These are phyloP conservation scores for Allacma fusca DNA, from an alignment of 2,888 invertebrate species.

Conservation along the genomic window DNA sequence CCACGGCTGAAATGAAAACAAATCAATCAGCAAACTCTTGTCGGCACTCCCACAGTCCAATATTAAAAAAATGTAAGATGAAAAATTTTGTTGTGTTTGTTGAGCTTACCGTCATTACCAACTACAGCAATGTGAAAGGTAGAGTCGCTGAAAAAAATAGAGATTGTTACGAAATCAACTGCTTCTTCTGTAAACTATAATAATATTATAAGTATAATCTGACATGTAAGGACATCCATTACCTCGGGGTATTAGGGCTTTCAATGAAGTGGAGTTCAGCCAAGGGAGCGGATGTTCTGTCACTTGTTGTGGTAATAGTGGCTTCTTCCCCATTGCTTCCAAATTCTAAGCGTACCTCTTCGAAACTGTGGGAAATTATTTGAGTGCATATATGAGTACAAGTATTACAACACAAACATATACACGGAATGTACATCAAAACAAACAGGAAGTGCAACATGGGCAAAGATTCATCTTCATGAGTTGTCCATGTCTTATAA, in stretches of 20 bases:
- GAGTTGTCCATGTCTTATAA: too few relatives aligned
- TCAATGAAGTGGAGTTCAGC: not conserved
- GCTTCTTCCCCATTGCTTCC: not conserved
- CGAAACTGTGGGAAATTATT: not conserved
- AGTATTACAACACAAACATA: too few relatives aligned
- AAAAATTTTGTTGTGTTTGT: too few relatives aligned
- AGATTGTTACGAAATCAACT: too few relatives aligned
- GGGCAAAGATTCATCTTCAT: too few relatives aligned
- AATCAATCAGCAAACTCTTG: not conserved
- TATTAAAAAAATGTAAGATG: too few relatives aligned
- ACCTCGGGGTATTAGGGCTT: not conserved
- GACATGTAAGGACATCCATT: not conserved
- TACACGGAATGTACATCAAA: too few relatives aligned
- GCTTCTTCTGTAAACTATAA: too few relatives aligned
- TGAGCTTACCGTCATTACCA: not conserved
- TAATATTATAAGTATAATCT: not conserved
- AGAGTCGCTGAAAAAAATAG: constrained; percentile 6
- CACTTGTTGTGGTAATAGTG: not conserved
- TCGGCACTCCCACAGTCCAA: too few relatives aligned
- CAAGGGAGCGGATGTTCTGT: not conserved
- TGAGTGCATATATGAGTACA: too few relatives aligned
- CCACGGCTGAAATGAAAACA: constrained; percentile 16
- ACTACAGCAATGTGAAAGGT: not conserved
- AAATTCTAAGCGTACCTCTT: not conserved
- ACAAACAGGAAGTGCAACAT: too few relatives aligned